These are phyloP conservation scores for Labia minor DNA, from an alignment of 2,888 invertebrate species.

Conservation along the genomic window DNA sequence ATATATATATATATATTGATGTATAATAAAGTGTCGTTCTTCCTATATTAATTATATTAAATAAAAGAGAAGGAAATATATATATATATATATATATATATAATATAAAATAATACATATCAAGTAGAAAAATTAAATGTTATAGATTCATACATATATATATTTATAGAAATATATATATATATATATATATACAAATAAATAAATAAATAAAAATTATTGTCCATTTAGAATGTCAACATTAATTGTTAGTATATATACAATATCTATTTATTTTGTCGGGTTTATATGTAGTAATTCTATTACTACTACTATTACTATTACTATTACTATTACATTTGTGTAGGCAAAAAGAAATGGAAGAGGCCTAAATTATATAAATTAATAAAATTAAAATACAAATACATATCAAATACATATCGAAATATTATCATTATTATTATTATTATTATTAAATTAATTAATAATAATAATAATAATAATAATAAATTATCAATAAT, in stretches of 20 bases:
- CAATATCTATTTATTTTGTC: constrained; percentile 15
- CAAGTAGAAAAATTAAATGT: neutral
- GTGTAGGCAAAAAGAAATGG: neutral
- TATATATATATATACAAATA: constrained; percentile 23
- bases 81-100: neutral
- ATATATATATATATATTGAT: constrained; percentile 23
- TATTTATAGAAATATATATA: constrained; percentile 18
- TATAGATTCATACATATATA: neutral
- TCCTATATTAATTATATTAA: neutral
- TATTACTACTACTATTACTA: no score
- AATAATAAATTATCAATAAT: constrained; percentile 21
- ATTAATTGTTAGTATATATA: constrained; percentile 14
- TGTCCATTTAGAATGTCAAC: constrained; percentile 19
- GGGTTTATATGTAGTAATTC: no score
- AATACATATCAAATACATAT: constrained; percentile 22
- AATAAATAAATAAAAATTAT: constrained; percentile 16
- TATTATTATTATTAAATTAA: constrained; percentile 21
- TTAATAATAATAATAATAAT: constrained; percentile 24
- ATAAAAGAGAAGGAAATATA: neutral
- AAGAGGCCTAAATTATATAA: constrained; percentile 15
- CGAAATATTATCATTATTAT: constrained; percentile 19
- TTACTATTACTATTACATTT: constrained; percentile 13
- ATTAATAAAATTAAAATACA: no score
- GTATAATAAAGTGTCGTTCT: constrained; percentile 8
- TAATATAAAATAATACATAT: neutral